These are phyloP conservation scores for Andrena fulva DNA, from an alignment of 2,888 invertebrate genomes.

Conservation along the genomic window DNA sequence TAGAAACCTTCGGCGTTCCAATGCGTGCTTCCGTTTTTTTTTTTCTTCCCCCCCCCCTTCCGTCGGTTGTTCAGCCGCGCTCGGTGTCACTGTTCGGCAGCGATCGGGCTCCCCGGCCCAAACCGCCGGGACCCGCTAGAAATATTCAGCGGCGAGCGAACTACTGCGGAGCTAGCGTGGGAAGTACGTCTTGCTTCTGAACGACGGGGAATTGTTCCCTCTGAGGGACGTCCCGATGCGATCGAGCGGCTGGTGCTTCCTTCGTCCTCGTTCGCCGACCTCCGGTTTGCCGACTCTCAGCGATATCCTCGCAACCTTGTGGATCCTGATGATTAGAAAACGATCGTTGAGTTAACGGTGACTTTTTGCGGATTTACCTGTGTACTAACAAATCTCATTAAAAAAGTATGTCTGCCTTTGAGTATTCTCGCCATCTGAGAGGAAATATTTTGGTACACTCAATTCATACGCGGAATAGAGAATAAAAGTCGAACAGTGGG, in stretches of 20 bases:
- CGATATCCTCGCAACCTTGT: conserved; percentile 35
- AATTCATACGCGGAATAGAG: too few relatives aligned
- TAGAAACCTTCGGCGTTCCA: conserved; percentile 35
- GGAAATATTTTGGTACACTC: too few relatives aligned
- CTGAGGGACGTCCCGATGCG: neutral
- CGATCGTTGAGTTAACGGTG: neutral
- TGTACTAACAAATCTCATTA: too few relatives aligned
- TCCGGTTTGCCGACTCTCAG: conserved; percentile 15
- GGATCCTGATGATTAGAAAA: conserved; percentile 51
- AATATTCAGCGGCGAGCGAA: conserved; percentile 20
- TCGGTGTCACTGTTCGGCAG: conserved; percentile 6
- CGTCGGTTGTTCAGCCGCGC: neutral
- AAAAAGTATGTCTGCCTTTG: too few relatives aligned
- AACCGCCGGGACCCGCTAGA: conserved; percentile 3
- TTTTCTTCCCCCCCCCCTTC: neutral
- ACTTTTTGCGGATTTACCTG: neutral
- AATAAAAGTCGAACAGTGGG: too few relatives aligned
- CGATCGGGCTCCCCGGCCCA: conserved; percentile 22
- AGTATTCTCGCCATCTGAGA: too few relatives aligned
- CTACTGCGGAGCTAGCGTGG: conserved; percentile 1
- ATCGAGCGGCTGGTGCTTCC: conserved; percentile 2
- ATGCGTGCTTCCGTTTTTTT: neutral
- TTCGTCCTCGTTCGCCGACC: conserved; percentile 17
- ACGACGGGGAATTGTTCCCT: conserved; percentile 10
- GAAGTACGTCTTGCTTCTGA: neutral